Conservation (phyloP, 2,797 vertebrate genomes). For the Mastacembelus armatus region DNA sequence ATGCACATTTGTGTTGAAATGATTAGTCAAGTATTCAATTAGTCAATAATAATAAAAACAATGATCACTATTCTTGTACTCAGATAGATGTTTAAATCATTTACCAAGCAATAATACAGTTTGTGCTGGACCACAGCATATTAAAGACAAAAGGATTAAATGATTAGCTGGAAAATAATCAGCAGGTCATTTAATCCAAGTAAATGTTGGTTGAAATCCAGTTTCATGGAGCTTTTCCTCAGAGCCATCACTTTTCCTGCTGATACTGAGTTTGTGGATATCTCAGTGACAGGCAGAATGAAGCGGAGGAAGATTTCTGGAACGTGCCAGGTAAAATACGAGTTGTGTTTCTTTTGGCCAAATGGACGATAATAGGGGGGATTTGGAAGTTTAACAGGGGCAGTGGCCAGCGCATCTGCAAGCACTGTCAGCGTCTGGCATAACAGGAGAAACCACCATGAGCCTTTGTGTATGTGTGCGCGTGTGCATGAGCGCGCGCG, state of each 20-base stretch:
- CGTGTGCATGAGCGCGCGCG: constrained; percentile 18
- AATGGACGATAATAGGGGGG: constrained; percentile 45
- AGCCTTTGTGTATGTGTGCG: constrained; percentile 25
- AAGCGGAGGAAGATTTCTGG: constrained; percentile 52
- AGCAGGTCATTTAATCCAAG: not conserved
- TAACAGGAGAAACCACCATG: constrained; percentile 38
- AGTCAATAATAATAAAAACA: not conserved
- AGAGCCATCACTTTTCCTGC: constrained; percentile 9
- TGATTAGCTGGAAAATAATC: not conserved
- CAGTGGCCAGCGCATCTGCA: constrained; percentile 46
- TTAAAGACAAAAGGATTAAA: not conserved
- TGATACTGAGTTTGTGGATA: not conserved
- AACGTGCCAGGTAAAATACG: constrained; percentile 72
- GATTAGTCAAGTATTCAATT: not conserved
- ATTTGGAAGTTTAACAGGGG: constrained; percentile 52
- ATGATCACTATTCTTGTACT: not conserved
- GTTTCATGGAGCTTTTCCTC: not conserved
- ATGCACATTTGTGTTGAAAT: not conserved
- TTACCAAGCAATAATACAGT: constrained; percentile 2
- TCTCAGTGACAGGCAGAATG: constrained; percentile 20
- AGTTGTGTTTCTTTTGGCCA: constrained; percentile 75
- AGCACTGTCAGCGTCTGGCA: constrained; percentile 66
- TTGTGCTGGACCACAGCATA: too few species aligned
- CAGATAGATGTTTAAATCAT: not conserved
- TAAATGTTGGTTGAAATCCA: not conserved